phyloP scores from a whole-genome alignment of 2,113 vertebrate genomes.

The Aptenodytes forsteri region DNA sequence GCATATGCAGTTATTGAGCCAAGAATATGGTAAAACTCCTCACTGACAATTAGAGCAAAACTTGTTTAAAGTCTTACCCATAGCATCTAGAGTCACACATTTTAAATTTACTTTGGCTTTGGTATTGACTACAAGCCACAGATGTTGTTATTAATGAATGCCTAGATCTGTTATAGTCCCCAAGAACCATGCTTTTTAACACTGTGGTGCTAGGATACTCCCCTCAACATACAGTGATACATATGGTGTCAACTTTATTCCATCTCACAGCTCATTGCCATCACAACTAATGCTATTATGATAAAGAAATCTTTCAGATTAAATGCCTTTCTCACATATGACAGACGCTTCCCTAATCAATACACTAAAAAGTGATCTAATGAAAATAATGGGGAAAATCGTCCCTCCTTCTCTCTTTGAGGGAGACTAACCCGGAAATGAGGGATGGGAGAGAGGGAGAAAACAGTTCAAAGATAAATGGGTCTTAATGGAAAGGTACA shows the following conservation, averaged over 20 bases:
- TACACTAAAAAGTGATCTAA: background rate
- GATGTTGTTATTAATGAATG: background rate
- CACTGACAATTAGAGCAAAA: background rate
- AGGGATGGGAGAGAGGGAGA: background rate
- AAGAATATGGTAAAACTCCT: background rate
- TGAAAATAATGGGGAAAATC: background rate
- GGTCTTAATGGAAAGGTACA: background rate
- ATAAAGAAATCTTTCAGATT: background rate
- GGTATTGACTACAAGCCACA: background rate
- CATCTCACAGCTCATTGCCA: background rate
- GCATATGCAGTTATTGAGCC: background rate
- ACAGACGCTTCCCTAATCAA: background rate
- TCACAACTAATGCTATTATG: background rate
- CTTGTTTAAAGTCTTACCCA: background rate
- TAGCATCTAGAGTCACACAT: background rate
- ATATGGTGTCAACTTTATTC: background rate
- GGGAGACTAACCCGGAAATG: background rate
- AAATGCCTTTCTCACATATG: background rate
- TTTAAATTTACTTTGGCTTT: constrained; percentile 9
- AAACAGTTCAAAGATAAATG: background rate
- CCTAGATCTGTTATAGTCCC: background rate
- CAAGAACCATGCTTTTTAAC: background rate
- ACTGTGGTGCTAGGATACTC: background rate
- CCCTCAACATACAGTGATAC: background rate
- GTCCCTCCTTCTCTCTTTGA: background rate